phyloP scores from a whole-genome alignment of 1,140 invertebrate genomes.

The Rhagoletis zephyria region DNA sequence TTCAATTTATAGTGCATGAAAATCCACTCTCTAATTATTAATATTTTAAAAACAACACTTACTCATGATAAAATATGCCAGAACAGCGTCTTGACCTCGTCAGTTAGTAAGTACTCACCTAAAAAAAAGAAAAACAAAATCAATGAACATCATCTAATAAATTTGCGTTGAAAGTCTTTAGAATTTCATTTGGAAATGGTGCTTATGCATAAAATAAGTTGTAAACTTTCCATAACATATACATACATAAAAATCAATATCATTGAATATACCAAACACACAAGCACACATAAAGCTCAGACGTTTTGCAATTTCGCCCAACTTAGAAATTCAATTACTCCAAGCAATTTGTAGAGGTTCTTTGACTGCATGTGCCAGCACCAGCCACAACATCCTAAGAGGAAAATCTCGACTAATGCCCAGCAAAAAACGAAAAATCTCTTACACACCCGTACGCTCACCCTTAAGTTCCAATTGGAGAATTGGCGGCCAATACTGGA shows the following conservation, averaged over 20 bases:
- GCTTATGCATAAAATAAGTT: neutral
- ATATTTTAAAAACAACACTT: neutral
- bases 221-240: neutral
- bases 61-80: neutral
- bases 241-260: neutral
- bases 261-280: neutral
- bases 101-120: neutral
- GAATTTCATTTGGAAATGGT: neutral
- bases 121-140: neutral
- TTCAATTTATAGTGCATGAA: no score
- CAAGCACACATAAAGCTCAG: neutral
- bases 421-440: neutral
- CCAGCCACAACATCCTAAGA: neutral
- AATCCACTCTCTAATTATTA: no score
- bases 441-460: neutral
- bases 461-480: no score
- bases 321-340: conserved; percentile 40
- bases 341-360: neutral
- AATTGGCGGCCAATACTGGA: neutral
- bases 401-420: neutral
- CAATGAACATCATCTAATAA: neutral
- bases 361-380: neutral
- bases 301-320: conserved; percentile 21
- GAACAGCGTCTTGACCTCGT: neutral
- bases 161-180: neutral